Base-by-base conservation (phyloP, 37 sponge, comb jelly and placozoan species). In the Haliclona indistincta region DNA sequence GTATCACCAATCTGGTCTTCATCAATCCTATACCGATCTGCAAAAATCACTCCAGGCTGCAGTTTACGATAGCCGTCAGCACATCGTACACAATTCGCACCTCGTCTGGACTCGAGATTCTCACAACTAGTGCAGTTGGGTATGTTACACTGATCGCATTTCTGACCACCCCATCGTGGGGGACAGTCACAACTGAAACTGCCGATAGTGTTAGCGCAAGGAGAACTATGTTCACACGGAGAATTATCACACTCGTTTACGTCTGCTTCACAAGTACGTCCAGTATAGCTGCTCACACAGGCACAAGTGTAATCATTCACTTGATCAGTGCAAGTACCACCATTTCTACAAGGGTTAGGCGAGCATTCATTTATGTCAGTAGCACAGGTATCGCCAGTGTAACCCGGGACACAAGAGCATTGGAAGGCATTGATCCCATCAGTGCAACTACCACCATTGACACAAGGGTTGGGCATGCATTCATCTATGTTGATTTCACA, bases 221-320 rank as follows among this genome's bases (percentile, higher is more conserved):
- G 11, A 10, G 62, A 63, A n/a, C 73, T 62, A 52, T 71, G 56
- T 6, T 71, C 22, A 26, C 73, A 71, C 13, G 73, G 73, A 45
- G 11, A 10, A 36, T 19, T 23, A 10, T 45, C 73, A 52, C 73
- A 71, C 62, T 71, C 73, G 39, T 71, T 66, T 19, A 66, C 38
- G 22, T 66, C 38, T 7, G 6, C 41, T 7, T 66, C 67, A 66
- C 43, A 66, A 37, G 13, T 22, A 7, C 8, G 11, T 66, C 67
- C 67, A 33, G 41, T 66, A 66, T 33, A 66, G 8, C 40, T 7
- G 28, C 8, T 22, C 5, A 22, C 20, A 37, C 41, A 41, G n/a
- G n/a, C 34, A 66, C 43, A 66, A 11, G 67, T 66, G n/a, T 66
- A 41, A 6, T 7, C 13, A 66, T 66, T 34, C 10, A 40, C 28